Evolutionary conservation across 2,113 vertebrate species (phyloP).

Genomic region (Tragelaphus strepsiceros): DNA sequence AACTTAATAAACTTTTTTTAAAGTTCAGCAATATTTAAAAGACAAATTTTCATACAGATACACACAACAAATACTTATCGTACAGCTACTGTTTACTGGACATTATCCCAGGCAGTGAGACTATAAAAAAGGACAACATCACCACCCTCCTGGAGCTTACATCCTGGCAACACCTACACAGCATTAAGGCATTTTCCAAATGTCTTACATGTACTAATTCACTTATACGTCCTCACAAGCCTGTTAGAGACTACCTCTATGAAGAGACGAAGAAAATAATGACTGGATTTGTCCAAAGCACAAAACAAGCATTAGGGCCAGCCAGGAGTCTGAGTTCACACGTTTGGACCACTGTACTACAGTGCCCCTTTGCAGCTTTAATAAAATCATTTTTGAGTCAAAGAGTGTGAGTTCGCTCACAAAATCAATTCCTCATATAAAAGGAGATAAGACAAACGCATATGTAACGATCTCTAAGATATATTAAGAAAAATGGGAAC

Average conservation of each 20-base stretch:
- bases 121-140: not conserved
- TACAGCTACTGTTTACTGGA: not conserved
- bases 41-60: not conserved
- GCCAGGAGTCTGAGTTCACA: not conserved
- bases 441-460: not conserved
- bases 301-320: not conserved
- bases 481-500: not conserved
- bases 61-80: not conserved
- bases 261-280: not conserved
- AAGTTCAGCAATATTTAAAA: not conserved
- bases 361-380: not conserved
- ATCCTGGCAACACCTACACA: not conserved
- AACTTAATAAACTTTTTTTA: not conserved
- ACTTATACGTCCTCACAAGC: not conserved
- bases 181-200: not conserved
- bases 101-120: not conserved
- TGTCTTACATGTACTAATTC: not conserved
- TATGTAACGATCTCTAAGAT: not conserved
- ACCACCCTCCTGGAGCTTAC: not conserved
- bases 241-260: not conserved
- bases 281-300: not conserved
- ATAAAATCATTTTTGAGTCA: not conserved
- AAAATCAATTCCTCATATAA: not conserved
- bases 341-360: not conserved
- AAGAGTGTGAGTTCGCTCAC: not conserved